Base-by-base conservation (phyloP, 2,113 vertebrate species). In the Cyprinodon tularosa region DNA sequence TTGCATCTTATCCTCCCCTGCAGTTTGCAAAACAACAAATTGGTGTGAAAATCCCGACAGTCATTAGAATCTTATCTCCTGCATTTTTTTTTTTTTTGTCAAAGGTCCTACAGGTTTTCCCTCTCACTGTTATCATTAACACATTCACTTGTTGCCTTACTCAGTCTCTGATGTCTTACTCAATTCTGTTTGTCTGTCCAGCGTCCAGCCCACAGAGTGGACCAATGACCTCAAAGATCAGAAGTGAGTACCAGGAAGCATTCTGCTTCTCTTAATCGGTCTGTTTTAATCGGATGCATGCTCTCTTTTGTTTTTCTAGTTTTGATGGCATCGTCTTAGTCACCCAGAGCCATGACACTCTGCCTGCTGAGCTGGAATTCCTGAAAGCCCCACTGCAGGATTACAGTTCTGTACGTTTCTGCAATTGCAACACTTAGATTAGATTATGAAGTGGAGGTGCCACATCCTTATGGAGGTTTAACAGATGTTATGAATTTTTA, bases 321-420 rank as follows among this genome's bases (percentile, higher is more conserved):
- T 95, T 89, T 61, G 95, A 95, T 85, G 95, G 95, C n/a, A 70
- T 95, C 9, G 76, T 95, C 50, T 66, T 95, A 77, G 91, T 95
- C 76, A 83, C 93, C 12, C 88, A 92, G 68, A 86, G 78, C 73
- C 67, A 88, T 77, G 91, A 94, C 0, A 71, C 88, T 0, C 86
- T 95, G 67, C 89, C 93, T 3, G 0, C 65, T 4, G 79, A 93
- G 60, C 91, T 95, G 0, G 84, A 92, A 64, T 74, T 65, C 62
- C 86, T 95, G 76, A 93, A 92, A 76, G 86, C 74, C 4, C 91
- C 92, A 0, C 90, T 95, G 48, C 88, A 90, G 76, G 92, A 94
- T 84, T 94, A 95, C 84, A 89, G 90, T 74, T 81, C 90, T 42
- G 95, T 95, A 68, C 88, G 94, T 67, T 15, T 74, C 40, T 14